phyloP scores from a whole-genome alignment of 2,888 invertebrate genomes.

The Phalangium opilio region DNA sequence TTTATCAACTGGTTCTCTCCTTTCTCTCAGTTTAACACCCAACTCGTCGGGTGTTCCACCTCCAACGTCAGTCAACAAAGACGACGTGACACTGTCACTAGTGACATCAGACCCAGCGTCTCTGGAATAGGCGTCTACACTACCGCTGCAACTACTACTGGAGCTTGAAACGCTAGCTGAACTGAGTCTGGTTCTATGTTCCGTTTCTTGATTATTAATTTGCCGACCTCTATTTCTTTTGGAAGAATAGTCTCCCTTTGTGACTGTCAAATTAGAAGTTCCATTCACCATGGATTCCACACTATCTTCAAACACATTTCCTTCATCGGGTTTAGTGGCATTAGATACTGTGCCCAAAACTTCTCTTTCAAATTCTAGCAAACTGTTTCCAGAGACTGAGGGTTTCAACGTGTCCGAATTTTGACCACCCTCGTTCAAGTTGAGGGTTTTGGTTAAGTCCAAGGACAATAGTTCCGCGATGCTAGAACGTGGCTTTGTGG shows the following conservation, averaged over 20 bases:
- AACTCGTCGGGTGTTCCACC: too few species aligned
- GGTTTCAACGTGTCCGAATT: slow-evolving; percentile 3
- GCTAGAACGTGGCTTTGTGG: slow-evolving; percentile 10
- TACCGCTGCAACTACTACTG: slow-evolving; percentile 22
- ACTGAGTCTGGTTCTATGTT: slow-evolving; percentile 31
- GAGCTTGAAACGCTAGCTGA: slow-evolving; percentile 42
- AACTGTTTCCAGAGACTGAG: slow-evolving; percentile 5
- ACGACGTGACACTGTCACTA: too few species aligned
- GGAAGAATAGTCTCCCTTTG: neutral
- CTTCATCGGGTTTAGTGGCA: too few species aligned
- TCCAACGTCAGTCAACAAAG: too few species aligned
- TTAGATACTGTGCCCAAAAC: slow-evolving; percentile 1
- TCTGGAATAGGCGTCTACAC: slow-evolving; percentile 1
- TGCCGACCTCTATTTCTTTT: neutral
- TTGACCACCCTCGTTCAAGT: slow-evolving; percentile 4
- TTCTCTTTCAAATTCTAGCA: slow-evolving; percentile 16
- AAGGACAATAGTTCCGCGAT: slow-evolving; percentile 18
- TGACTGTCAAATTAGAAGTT: neutral
- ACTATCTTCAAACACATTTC: neutral
- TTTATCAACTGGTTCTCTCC: neutral
- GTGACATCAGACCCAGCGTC: neutral
- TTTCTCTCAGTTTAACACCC: neutral
- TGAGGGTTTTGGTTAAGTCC: slow-evolving; percentile 15
- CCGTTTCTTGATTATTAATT: neutral
- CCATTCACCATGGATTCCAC: neutral